A percentile compares a stretch with the other conserved stretches of the same genome.
phyloP scores from a whole-genome alignment of 2,797 vertebrate species.

The Phrynocephalus vlangalii region DNA sequence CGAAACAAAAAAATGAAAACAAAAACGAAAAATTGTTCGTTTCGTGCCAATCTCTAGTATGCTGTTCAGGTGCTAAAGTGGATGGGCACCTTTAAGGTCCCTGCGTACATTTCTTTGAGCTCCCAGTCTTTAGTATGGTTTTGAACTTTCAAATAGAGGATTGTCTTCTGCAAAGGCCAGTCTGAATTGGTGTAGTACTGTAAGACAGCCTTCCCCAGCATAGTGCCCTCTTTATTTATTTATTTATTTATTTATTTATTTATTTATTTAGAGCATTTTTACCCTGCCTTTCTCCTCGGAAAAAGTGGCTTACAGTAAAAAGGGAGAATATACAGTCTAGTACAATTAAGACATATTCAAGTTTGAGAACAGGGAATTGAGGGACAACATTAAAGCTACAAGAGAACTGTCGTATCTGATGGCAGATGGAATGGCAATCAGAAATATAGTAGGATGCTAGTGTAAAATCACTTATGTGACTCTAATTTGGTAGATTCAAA shows the following conservation, averaged over 20 bases:
- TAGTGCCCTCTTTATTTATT: no score
- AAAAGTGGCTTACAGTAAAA: no score
- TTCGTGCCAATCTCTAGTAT: no score
- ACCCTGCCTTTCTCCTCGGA: no score
- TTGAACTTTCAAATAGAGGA: background rate
- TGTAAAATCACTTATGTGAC: background rate
- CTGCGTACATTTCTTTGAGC: background rate
- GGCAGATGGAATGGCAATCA: background rate
- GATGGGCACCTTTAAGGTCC: background rate
- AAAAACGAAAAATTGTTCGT: no score
- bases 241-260: no score
- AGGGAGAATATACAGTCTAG: no score
- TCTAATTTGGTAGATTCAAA: conserved; percentile 17
- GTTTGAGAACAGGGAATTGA: no score
- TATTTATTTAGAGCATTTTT: no score
- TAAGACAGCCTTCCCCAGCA: background rate
- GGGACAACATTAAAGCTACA: no score
- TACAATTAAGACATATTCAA: no score
- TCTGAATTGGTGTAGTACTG: background rate
- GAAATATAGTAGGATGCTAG: background rate
- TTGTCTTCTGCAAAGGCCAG: background rate
- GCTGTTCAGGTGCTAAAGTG: background rate
- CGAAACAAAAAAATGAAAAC: no score
- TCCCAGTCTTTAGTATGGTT: background rate
- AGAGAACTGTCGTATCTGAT: background rate